Conservation (phyloP, 2,113 vertebrate genomes). For the Amphilophus citrinellus region DNA sequence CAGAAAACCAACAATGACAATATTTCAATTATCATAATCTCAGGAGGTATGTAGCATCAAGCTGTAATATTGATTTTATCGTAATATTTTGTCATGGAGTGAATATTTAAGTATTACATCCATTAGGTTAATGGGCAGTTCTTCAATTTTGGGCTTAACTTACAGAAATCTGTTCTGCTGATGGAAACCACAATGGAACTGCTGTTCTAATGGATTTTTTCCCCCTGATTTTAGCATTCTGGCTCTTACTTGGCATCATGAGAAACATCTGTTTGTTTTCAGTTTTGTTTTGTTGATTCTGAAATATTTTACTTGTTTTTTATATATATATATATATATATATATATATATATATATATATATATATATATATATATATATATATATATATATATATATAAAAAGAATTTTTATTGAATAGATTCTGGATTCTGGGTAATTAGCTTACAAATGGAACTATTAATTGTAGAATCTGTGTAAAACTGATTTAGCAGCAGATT, state of each 20-base stretch:
- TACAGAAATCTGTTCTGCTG: not conserved
- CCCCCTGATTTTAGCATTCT: not conserved
- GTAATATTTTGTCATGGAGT: not conserved
- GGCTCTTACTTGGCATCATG: not conserved
- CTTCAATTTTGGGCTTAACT: not conserved
- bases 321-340: too few relatives aligned
- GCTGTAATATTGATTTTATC: not conserved
- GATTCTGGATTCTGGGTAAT: too few relatives aligned
- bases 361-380: too few relatives aligned
- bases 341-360: too few relatives aligned
- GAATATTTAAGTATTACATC: not conserved
- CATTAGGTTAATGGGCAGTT: constrained; percentile 26
- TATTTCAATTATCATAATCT: not conserved
- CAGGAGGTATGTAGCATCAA: not conserved
- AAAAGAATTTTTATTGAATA: not conserved
- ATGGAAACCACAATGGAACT: constrained; percentile 1
- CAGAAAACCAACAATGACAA: not conserved
- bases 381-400: too few relatives aligned
- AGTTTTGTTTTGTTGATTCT: not conserved
- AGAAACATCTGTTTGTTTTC: too few relatives aligned
- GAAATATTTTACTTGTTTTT: not conserved
- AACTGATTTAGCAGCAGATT: not conserved
- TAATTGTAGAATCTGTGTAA: not conserved
- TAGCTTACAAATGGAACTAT: not conserved
- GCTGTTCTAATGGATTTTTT: constrained; percentile 10